Evolutionary conservation across 2,797 vertebrate genomes (phyloP).

Genomic region (Sebastes trivittatus): DNA sequence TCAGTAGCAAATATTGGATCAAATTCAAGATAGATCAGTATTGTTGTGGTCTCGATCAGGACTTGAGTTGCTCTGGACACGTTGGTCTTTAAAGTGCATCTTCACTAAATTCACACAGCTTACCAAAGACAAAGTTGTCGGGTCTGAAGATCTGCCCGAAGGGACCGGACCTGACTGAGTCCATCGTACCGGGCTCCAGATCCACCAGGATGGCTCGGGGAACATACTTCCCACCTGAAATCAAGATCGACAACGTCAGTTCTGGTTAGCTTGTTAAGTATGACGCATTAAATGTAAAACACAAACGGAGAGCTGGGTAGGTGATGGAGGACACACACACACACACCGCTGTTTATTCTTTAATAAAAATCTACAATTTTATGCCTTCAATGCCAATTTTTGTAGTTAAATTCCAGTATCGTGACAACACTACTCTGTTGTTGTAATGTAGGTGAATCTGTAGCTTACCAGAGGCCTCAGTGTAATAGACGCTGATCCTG

Average conservation of each 20-base stretch:
- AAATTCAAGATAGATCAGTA: too few species aligned
- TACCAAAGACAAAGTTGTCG: slow-evolving; percentile 98
- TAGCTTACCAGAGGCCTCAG: slow-evolving; percentile 79
- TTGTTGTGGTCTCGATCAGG: too few species aligned
- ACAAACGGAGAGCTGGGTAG: not conserved
- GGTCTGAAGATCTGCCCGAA: slow-evolving; percentile 97
- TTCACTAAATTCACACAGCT: slow-evolving; percentile 32
- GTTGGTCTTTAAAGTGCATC: not conserved
- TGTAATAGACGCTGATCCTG: slow-evolving; percentile 86
- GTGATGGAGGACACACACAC: too few species aligned
- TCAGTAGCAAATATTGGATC: too few species aligned
- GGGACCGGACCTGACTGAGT: slow-evolving; percentile 93
- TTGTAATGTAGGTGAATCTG: not conserved
- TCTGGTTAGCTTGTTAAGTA: not conserved
- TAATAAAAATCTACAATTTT: too few species aligned
- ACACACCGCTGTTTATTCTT: too few species aligned
- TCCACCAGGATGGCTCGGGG: slow-evolving; percentile 95
- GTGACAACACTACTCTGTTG: too few species aligned
- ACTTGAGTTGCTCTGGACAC: too few species aligned
- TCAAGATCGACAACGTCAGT: not conserved
- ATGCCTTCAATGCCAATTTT: too few species aligned
- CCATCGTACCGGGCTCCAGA: slow-evolving; percentile 96
- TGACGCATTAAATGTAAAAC: not conserved
- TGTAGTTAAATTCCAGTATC: not conserved
- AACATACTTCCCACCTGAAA: slow-evolving; percentile 93